Evolutionary conservation across 2,797 vertebrate species (phyloP), one percentile per base, ranked within the genome.

Genomic region (Chrysocyon brachyurus): DNA sequence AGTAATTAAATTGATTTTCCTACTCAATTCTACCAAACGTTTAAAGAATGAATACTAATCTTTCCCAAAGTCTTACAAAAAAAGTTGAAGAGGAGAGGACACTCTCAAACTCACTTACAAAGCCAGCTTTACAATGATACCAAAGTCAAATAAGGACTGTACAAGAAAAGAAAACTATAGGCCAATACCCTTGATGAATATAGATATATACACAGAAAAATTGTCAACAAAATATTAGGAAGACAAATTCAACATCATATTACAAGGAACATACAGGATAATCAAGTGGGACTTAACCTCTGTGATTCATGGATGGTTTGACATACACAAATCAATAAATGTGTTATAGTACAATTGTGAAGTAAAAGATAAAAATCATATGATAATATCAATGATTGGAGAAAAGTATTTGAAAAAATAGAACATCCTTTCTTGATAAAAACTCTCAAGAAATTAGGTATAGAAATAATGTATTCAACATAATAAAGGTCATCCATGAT

Each of bases 61-160:
- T 90, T 90, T 78, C 46, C 78, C 59, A 90, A 63, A 73, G 19
- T 73, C 49, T 88, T 82, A 6, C 6, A 46, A 83, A 94, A 94
- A 63, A 10, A 3, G 36, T 26, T 94, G 66, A 89, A 89, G 8
- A 83, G 46, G 5, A 63, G 0, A 15, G 21, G n/a, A 46, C 12
- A 26, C 22, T 64, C 26, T 46, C 72, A 57, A 56, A 90, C 22
- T 84, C 16, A 77, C 28, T 90, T 57, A 36, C 4, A 24, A 59
- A 17, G 11, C 46, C 57, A 64, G 2, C 11, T 56, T 94, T 56
- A 64, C 22, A n/a, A 21, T 28, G 21, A 26, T 83, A 83, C 49
- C 10, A 57, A 68, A 68, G 36, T 12, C 33, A 87, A 36, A 49
- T 28, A 59, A 79, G 16, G 83, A 26, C 10, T 46, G 21, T 78